These are phyloP conservation scores for Tiliqua scincoides DNA, from an alignment of 2,113 vertebrate species.

Conservation along the genomic window DNA sequence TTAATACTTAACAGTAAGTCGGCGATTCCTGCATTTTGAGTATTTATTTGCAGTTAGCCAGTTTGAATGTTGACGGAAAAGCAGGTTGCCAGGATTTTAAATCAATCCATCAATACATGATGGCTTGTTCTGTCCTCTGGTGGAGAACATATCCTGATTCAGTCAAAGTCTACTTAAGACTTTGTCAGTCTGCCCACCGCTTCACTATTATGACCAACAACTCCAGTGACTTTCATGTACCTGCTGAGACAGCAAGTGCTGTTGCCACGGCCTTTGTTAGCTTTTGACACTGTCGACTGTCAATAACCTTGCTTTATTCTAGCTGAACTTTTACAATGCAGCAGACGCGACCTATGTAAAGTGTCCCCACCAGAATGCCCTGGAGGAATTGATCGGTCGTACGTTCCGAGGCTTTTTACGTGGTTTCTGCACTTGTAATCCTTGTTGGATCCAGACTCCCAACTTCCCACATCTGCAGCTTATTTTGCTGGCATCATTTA, in stretches of 20 bases:
- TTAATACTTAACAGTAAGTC: too few species aligned
- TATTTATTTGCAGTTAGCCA: too few species aligned
- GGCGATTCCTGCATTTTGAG: too few species aligned
- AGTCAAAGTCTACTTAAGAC: not conserved
- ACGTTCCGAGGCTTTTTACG: not conserved
- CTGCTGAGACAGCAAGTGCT: conserved; percentile 17
- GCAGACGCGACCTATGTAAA: conserved; percentile 12
- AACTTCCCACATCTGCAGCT: not conserved
- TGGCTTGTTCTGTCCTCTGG: not conserved
- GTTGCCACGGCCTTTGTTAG: conserved; percentile 3
- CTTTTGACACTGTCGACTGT: not conserved
- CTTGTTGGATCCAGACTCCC: not conserved
- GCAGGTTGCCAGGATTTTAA: too few species aligned
- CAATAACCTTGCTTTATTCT: conserved; percentile 27
- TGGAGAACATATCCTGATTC: not conserved
- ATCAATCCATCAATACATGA: too few species aligned
- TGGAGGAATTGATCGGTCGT: conserved; percentile 11
- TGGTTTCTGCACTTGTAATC: not conserved
- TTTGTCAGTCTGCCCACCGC: not conserved
- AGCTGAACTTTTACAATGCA: conserved; percentile 15
- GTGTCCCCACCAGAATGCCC: conserved; percentile 1
- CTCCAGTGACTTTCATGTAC: not conserved
- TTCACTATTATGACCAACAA: not conserved
- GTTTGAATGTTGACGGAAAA: too few species aligned
- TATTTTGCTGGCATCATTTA: not conserved